A percentile compares a stretch with the other conserved stretches of the same genome.
phyloP scores from a whole-genome alignment of 2,113 vertebrate genomes.

The Ophiodon elongatus region DNA sequence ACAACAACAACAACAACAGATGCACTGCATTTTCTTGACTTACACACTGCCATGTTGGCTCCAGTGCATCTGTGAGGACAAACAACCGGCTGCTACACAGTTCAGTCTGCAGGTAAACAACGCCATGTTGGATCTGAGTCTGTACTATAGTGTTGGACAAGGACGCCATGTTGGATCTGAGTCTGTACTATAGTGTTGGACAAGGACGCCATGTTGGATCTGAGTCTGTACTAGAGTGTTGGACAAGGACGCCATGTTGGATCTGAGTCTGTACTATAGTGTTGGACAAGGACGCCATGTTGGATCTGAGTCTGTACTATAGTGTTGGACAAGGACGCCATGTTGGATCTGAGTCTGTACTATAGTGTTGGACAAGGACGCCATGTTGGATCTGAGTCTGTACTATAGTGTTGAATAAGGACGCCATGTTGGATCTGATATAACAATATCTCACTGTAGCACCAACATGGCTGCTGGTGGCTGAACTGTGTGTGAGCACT shows the following conservation, averaged over 20 bases:
- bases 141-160: too few relatives aligned
- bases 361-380: too few relatives aligned
- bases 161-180: too few relatives aligned
- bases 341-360: not conserved
- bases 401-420: too few relatives aligned
- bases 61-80: constrained; percentile 25
- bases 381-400: too few relatives aligned
- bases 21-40: not conserved
- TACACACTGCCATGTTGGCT: not conserved
- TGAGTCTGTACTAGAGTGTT: too few relatives aligned
- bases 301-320: not conserved
- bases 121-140: constrained; percentile 8
- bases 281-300: not conserved
- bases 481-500: not conserved
- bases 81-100: constrained; percentile 9
- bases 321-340: not conserved
- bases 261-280: too few relatives aligned
- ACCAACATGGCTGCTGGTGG: constrained; percentile 20
- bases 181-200: too few relatives aligned
- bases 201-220: too few relatives aligned
- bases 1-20: constrained; percentile 25
- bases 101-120: not conserved
- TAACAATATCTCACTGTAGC: not conserved
- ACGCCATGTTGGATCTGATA: too few relatives aligned
- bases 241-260: too few relatives aligned